A percentile compares a stretch with the other conserved stretches of the same genome.
Evolutionary conservation across 2,888 invertebrate species (phyloP).

Genomic region (Hofmannophila pseudospretella): DNA sequence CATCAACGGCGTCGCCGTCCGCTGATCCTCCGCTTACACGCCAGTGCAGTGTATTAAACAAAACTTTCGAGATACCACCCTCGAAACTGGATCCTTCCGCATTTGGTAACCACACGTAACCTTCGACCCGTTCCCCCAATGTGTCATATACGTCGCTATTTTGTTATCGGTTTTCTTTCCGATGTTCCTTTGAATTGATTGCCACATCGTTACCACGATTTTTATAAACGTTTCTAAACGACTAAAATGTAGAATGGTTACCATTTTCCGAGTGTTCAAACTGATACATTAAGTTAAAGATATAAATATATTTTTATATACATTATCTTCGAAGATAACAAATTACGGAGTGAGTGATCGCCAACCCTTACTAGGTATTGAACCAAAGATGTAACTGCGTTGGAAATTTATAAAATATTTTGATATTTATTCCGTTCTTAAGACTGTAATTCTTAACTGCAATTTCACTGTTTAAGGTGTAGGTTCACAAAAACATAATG

Average conservation of each 20-base stretch:
- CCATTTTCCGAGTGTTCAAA: conserved; percentile 34
- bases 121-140: conserved; percentile 3
- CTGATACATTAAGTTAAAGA: conserved; percentile 15
- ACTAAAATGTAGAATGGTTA: conserved; percentile 25
- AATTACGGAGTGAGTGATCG: conserved; percentile 38
- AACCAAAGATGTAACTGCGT: conserved; percentile 76
- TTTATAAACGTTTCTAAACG: conserved; percentile 1
- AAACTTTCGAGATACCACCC: too few relatives aligned
- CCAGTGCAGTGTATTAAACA: too few relatives aligned
- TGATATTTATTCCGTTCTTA: conserved; percentile 27
- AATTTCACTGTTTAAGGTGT: too few relatives aligned
- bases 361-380: conserved; percentile 68
- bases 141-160: conserved; percentile 16
- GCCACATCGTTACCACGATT: conserved; percentile 16
- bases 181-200: conserved; percentile 16
- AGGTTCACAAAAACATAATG: too few relatives aligned
- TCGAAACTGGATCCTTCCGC: too few relatives aligned
- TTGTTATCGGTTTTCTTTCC: conserved; percentile 15
- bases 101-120: conserved; percentile 1
- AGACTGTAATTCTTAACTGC: conserved; percentile 32
- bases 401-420: conserved; percentile 41
- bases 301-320: conserved; percentile 15
- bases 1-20: conserved; percentile 92
- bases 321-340: too few relatives aligned
- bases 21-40: too few relatives aligned